Evolutionary conservation across 2,888 invertebrate species (phyloP).

Genomic region (Nycteola revayana): DNA sequence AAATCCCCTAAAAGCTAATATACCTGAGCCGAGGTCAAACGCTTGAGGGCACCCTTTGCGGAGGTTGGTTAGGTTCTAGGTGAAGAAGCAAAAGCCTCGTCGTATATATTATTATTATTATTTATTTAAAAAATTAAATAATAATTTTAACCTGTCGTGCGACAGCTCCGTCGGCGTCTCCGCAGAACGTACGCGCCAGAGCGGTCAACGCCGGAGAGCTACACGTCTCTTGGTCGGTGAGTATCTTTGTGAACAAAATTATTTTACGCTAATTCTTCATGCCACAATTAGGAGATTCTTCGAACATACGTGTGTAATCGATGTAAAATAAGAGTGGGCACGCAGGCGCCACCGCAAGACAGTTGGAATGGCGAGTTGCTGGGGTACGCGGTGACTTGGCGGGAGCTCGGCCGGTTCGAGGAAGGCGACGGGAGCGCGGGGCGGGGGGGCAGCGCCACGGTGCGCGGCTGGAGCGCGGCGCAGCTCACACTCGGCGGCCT

Average conservation of each 20-base stretch:
- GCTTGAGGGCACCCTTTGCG: too few relatives aligned
- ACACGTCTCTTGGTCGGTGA: slow-evolving; percentile 87
- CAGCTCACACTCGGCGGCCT: slow-evolving; percentile 84
- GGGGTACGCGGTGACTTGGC: slow-evolving; percentile 87
- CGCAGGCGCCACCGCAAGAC: slow-evolving; percentile 83
- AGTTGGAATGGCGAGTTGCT: slow-evolving; percentile 88
- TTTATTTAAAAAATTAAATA: not conserved
- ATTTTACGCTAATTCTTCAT: too few relatives aligned
- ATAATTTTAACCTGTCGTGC: not conserved
- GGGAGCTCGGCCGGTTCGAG: slow-evolving; percentile 39
- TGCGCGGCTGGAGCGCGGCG: slow-evolving; percentile 85
- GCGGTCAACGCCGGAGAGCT: slow-evolving; percentile 85
- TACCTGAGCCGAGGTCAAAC: too few relatives aligned
- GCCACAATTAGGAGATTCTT: too few relatives aligned
- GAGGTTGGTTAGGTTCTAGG: too few relatives aligned
- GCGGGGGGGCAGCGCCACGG: slow-evolving; percentile 51
- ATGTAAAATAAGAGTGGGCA: too few relatives aligned
- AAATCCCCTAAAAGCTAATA: too few relatives aligned
- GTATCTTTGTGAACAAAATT: too few relatives aligned
- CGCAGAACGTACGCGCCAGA: slow-evolving; percentile 85
- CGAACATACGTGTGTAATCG: too few relatives aligned
- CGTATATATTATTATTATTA: too few relatives aligned
- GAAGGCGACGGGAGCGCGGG: slow-evolving; percentile 36
- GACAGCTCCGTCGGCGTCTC: slow-evolving; percentile 85
- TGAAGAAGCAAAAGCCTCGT: too few relatives aligned